Conservation (phyloP, 2,113 vertebrate genomes). For the Anarhynchus alexandrinus region DNA sequence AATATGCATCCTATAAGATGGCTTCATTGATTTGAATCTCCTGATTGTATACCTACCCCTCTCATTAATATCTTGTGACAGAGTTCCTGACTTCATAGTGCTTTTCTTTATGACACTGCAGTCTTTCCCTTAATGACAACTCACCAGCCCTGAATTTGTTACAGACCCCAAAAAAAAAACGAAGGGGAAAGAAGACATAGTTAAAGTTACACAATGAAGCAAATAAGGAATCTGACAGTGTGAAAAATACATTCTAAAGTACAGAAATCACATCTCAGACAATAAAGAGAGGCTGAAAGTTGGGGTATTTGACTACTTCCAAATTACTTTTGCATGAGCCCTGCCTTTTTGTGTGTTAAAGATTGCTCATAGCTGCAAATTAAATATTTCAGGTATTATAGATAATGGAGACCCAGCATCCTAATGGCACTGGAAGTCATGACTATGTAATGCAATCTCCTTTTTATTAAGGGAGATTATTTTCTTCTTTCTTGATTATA, state of each 20-base stretch:
- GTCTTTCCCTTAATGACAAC: background rate
- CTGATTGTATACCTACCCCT: background rate
- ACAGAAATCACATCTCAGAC: background rate
- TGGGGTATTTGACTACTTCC: background rate
- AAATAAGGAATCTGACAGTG: background rate
- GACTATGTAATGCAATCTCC: background rate
- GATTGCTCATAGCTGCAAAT: constrained; percentile 4
- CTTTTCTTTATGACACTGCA: background rate
- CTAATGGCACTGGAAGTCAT: background rate
- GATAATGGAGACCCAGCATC: background rate
- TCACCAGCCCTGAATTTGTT: background rate
- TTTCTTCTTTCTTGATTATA: background rate
- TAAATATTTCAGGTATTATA: background rate
- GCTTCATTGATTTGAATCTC: background rate
- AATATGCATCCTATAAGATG: background rate
- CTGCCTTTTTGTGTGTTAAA: background rate
- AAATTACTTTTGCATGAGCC: background rate
- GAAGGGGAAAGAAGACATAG: background rate
- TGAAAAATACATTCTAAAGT: background rate
- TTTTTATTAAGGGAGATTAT: background rate
- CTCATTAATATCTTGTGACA: background rate
- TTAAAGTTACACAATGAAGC: background rate
- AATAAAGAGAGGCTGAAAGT: background rate
- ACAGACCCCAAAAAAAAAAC: background rate
- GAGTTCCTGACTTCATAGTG: background rate